phyloP scores from a whole-genome alignment of 2,888 invertebrate genomes.

The Epirrita christyi region DNA sequence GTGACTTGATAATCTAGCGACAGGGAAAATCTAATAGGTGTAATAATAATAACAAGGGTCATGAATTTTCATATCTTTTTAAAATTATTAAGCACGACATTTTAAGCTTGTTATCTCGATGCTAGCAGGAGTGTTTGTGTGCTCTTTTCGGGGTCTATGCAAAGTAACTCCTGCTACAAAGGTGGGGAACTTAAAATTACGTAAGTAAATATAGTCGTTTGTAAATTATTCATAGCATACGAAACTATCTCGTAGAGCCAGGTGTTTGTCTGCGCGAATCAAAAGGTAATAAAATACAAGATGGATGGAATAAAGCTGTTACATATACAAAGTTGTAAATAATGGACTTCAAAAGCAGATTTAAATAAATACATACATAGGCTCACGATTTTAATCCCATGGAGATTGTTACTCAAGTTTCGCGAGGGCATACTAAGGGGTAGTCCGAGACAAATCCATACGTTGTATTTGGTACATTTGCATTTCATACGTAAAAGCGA shows the following conservation, averaged over 20 bases:
- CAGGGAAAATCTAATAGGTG: conserved; percentile 22
- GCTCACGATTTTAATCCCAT: not conserved
- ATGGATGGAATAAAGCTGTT: conserved; percentile 18
- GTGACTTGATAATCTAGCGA: conserved; percentile 24
- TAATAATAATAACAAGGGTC: conserved; percentile 20
- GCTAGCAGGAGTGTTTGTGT: not conserved
- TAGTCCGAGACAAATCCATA: too few species aligned
- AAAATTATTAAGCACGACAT: conserved; percentile 7
- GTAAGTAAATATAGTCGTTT: conserved; percentile 25
- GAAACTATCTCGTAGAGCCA: conserved; percentile 33
- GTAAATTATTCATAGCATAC: conserved; percentile 37
- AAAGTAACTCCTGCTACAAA: conserved; percentile 13
- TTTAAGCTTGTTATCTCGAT: conserved; percentile 8
- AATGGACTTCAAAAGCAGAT: conserved; percentile 5
- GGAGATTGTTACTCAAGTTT: too few species aligned
- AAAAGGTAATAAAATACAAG: conserved; percentile 33
- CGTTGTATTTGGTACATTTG: too few species aligned
- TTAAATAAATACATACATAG: conserved; percentile 1
- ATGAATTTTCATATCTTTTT: conserved; percentile 21
- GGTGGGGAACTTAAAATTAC: conserved; percentile 27
- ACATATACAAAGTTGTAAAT: conserved; percentile 28
- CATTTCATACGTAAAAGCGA: too few species aligned
- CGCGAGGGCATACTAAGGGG: too few species aligned
- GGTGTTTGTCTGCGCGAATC: conserved; percentile 36
- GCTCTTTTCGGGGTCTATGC: conserved; percentile 7